A percentile compares a stretch with the other conserved stretches of the same genome.
Evolutionary conservation across 2,113 vertebrate genomes (phyloP).

Genomic region (Nerophis lumbriciformis): DNA sequence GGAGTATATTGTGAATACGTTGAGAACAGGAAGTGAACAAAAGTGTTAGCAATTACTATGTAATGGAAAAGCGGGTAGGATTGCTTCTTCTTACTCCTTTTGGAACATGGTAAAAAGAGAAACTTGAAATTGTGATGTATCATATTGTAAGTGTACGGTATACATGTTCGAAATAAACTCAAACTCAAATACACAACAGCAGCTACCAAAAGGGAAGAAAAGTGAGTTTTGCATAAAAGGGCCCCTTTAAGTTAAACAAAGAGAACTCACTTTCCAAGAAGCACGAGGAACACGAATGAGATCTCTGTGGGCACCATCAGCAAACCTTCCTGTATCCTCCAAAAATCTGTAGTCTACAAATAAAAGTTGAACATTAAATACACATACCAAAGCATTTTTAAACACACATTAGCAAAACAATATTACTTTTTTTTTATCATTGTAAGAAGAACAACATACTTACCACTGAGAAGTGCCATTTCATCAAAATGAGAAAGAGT

Average conservation of each 20-base stretch:
- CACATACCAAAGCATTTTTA: background rate
- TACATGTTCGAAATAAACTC: no score
- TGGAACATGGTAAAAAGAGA: background rate
- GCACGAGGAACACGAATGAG: constrained; percentile 29
- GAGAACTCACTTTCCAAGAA: constrained; percentile 44
- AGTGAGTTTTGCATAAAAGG: no score
- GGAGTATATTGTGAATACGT: no score
- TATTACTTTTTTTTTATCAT: background rate
- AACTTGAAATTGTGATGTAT: background rate
- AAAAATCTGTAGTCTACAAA: constrained; percentile 89
- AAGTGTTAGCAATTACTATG: no score
- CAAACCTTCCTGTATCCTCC: constrained; percentile 86
- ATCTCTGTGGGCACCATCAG: constrained; percentile 81
- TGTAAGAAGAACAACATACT: constrained; percentile 37
- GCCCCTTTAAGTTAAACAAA: background rate
- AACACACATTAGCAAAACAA: background rate
- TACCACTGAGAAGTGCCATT: constrained; percentile 86
- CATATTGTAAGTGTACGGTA: no score
- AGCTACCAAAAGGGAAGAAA: no score
- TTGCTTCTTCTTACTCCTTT: no score
- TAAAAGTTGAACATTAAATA: constrained; percentile 1
- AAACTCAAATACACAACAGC: no score
- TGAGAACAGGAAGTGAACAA: no score
- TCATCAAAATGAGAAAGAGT: constrained; percentile 82
- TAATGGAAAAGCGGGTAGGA: no score